Base-by-base conservation (phyloP, 2,113 vertebrate genomes). In the Zapornia atra region DNA sequence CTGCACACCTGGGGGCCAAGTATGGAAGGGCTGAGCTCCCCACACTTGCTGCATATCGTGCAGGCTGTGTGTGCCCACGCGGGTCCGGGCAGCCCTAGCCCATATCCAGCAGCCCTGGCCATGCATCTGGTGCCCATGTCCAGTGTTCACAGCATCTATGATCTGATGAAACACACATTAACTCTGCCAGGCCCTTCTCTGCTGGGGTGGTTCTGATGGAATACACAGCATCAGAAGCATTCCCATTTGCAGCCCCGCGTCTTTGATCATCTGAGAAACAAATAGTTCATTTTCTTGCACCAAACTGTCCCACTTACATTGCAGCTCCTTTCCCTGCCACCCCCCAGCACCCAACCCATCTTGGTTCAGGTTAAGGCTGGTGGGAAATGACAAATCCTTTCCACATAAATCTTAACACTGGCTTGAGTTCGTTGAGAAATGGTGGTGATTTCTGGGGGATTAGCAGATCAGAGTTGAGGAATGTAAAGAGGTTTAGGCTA, bases 401-500 rank as follows among this genome's bases (percentile, higher is more conserved):
- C 70, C 95, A 86, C 87, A 83, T 94, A 97, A 97, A 96, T 87
- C 97, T 95, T 86, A 91, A 91, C 73, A 64, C 80, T 92, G 71
- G 73, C 77, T 91, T 72, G 88, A 83, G 92, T 89, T 87, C 19
- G 73, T 92, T 92, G 91, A 91, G 94, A 94, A 97, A 96, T 5
- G 5, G 87, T 40, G 70, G 76, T 96, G 97, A 97, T 97, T 97
- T 97, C 96, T 79, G 82, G 64, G 70, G 94, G 96, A 97, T 97
- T 97, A 97, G 79, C 97, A 95, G 97, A 97, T 97, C 96, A 97
- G 89, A 96, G 93, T 34, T 56, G 91, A 97, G 96, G 97, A 97
- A 97, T 97, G 97, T 95, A 97, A 97, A 97, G 97, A 97, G 97
- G 95, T 97, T 97, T 97, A 97, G 92, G 53, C 91, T 86, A 91